Evolutionary conservation across 2,113 vertebrate species (phyloP).

Genomic region (Gasterosteus nipponicus): DNA sequence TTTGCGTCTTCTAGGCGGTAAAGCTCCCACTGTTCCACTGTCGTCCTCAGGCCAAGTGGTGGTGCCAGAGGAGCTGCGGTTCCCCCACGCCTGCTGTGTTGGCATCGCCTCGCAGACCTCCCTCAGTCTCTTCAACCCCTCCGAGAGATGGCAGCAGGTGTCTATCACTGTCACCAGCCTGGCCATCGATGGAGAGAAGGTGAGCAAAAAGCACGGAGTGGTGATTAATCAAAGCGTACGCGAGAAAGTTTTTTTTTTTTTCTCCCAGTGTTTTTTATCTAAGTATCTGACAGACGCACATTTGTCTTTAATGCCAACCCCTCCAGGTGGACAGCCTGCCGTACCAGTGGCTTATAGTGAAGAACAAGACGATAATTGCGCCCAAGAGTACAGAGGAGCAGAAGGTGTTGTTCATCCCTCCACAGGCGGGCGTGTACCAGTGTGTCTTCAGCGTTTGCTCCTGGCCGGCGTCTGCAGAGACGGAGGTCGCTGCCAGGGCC

Average conservation of each 20-base stretch:
- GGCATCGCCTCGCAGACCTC: constrained; percentile 92
- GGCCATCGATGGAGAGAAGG: constrained; percentile 89
- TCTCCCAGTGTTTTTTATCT: neutral
- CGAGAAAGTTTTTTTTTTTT: too few species aligned
- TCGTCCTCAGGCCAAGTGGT: constrained; percentile 81
- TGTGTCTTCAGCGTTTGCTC: constrained; percentile 90
- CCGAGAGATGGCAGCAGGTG: constrained; percentile 93
- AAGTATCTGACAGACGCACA: neutral
- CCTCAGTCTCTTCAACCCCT: constrained; percentile 91
- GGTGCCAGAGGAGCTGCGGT: constrained; percentile 91
- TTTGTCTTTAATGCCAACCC: constrained; percentile 15
- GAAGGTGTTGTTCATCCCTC: constrained; percentile 92
- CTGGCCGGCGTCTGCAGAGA: constrained; percentile 90
- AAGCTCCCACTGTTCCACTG: neutral
- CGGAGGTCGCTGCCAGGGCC: constrained; percentile 82
- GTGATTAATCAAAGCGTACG: neutral
- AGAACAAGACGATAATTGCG: constrained; percentile 91
- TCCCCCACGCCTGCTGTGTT: constrained; percentile 92
- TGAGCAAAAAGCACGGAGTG: constrained; percentile 26
- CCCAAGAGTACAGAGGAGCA: constrained; percentile 90
- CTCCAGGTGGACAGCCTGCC: constrained; percentile 86
- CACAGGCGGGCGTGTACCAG: constrained; percentile 88
- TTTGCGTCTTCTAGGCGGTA: neutral
- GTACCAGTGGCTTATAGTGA: constrained; percentile 92
- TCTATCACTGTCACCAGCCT: constrained; percentile 84